These are phyloP conservation scores for Balearica regulorum DNA, from an alignment of 2,797 vertebrate genomes.

Conservation along the genomic window DNA sequence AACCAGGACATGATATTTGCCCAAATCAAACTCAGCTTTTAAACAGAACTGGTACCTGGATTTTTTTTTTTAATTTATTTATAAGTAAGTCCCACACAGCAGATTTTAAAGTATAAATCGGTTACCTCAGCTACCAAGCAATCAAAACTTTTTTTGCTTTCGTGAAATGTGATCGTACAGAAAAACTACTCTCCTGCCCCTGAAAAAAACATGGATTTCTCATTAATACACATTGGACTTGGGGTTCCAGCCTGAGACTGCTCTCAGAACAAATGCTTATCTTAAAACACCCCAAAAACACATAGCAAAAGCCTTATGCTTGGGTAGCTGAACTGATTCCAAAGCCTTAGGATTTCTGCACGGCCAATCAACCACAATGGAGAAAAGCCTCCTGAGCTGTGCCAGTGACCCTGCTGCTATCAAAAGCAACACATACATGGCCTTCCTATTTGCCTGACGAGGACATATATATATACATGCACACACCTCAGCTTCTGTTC, in stretches of 20 bases:
- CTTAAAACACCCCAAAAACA: neutral
- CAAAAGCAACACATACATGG: accelerated
- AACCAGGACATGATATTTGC: neutral
- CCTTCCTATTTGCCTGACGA: neutral
- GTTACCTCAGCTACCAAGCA: neutral
- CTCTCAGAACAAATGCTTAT: neutral
- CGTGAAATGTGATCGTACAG: accelerated
- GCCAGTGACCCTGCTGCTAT: neutral
- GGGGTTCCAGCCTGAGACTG: neutral
- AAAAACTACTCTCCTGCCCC: neutral
- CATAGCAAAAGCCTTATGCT: neutral
- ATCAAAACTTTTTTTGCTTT: neutral
- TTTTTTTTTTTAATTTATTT: neutral
- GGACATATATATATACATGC: accelerated
- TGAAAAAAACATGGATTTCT: neutral
- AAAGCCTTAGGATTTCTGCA: neutral
- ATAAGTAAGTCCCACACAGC: neutral
- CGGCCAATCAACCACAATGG: accelerated
- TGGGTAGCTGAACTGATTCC: neutral
- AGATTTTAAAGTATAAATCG: neutral
- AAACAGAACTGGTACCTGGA: neutral
- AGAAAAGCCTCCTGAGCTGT: neutral
- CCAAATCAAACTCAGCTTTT: neutral
- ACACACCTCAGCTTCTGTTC: neutral
- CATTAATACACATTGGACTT: accelerated